Percentiles rank a stretch among this genome's conserved stretches.
Conservation (phyloP, 2,113 vertebrate genomes). For the Pangasianodon hypophthalmus region DNA sequence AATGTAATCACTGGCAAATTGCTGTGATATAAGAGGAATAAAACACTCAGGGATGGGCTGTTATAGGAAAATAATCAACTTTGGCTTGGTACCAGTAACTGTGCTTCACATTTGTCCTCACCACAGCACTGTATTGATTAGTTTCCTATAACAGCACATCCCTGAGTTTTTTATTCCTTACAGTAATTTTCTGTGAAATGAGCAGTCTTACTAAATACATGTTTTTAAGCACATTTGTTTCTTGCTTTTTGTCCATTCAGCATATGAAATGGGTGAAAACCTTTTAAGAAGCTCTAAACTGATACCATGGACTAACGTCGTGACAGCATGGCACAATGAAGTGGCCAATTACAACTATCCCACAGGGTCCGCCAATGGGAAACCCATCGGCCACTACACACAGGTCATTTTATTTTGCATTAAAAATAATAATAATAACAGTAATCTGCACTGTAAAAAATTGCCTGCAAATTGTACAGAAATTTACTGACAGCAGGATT, state of each 20-base stretch:
- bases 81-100: neutral
- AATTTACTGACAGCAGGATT: neutral
- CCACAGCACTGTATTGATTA: neutral
- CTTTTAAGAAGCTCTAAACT: conserved; percentile 48
- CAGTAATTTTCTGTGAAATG: neutral
- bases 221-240: neutral
- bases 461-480: neutral
- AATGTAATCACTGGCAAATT: neutral
- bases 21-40: neutral
- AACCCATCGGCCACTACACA: conserved; percentile 60
- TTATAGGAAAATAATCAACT: neutral
- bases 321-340: conserved; percentile 65
- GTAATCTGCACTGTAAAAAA: too few species aligned
- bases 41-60: neutral
- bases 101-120: neutral
- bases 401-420: neutral
- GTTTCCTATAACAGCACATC: neutral
- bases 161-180: neutral
- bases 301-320: conserved; percentile 41
- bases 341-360: conserved; percentile 58
- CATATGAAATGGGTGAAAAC: conserved; percentile 68
- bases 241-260: neutral
- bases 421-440: neutral
- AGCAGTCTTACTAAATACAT: conserved; percentile 18
- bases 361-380: conserved; percentile 44